These are phyloP conservation scores for Tridacna gigas DNA, from an alignment of 2,888 invertebrate species.

Conservation along the genomic window DNA sequence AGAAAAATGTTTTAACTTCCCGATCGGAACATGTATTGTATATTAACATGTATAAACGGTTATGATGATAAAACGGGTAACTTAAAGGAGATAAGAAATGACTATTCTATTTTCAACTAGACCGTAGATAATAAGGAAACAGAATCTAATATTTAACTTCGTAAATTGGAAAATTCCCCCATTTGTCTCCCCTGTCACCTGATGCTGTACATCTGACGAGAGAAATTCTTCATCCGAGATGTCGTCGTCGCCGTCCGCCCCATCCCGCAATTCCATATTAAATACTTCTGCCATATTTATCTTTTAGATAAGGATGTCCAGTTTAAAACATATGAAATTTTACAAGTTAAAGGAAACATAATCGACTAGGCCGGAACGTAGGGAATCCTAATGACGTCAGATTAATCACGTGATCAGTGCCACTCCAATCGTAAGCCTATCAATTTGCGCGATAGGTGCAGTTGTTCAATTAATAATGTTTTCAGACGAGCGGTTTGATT, in stretches of 20 bases:
- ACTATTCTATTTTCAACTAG: too few species aligned
- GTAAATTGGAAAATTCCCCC: constrained; percentile 8
- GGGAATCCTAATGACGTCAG: constrained; percentile 80
- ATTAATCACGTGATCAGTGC: constrained; percentile 70
- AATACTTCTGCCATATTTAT: constrained; percentile 90
- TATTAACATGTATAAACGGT: background rate
- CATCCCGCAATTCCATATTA: constrained; percentile 93
- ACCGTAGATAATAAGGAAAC: too few species aligned
- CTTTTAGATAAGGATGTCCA: constrained; percentile 2
- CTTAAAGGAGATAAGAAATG: too few species aligned
- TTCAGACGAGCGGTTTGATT: too few species aligned
- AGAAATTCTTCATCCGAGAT: constrained; percentile 94
- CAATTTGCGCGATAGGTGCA: background rate
- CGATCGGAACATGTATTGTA: too few species aligned
- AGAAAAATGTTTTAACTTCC: too few species aligned
- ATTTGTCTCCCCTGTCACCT: constrained; percentile 86
- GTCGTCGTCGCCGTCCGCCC: constrained; percentile 84
- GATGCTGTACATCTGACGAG: constrained; percentile 87
- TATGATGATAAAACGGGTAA: background rate
- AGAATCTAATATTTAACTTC: background rate
- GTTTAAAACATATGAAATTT: constrained; percentile 10
- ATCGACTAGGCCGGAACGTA: constrained; percentile 67
- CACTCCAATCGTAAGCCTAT: constrained; percentile 28
- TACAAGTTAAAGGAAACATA: constrained; percentile 41
- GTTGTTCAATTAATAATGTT: too few species aligned